phyloP scores from a whole-genome alignment of 1,140 invertebrate genomes.

The Trichonephila clavipes region DNA sequence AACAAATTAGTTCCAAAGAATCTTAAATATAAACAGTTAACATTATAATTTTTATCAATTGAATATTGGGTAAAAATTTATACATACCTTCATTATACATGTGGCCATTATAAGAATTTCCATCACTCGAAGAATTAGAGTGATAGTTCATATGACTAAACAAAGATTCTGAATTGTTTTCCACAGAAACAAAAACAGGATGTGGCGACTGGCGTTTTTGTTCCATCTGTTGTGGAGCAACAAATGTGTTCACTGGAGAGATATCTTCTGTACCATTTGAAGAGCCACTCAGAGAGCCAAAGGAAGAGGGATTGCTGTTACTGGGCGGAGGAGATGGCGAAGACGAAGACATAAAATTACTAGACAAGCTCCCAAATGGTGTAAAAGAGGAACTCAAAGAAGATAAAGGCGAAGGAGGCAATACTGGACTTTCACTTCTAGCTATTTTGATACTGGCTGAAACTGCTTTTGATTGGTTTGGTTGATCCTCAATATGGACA shows the following conservation, averaged over 20 bases:
- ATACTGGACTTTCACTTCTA: constrained; percentile 61
- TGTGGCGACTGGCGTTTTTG: constrained; percentile 54
- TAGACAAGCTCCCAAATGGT: constrained; percentile 74
- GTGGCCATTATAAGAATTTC: constrained; percentile 60
- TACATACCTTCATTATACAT: constrained; percentile 60
- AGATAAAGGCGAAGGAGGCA: constrained; percentile 68
- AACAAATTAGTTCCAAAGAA: too few species aligned
- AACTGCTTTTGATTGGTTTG: constrained; percentile 44
- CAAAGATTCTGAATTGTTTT: constrained; percentile 39
- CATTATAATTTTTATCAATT: not conserved
- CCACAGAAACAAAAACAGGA: constrained; percentile 36
- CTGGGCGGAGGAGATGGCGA: constrained; percentile 58
- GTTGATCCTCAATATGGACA: constrained; percentile 62
- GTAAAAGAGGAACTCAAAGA: constrained; percentile 72
- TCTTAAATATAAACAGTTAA: too few species aligned
- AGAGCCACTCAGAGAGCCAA: constrained; percentile 23
- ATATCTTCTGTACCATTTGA: constrained; percentile 32
- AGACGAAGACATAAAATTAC: constrained; percentile 69
- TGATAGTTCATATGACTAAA: constrained; percentile 70
- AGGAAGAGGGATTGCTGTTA: constrained; percentile 50
- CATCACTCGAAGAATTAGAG: constrained; percentile 4
- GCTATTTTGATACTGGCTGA: constrained; percentile 74
- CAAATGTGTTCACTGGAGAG: constrained; percentile 42
- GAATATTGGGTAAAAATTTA: not conserved
- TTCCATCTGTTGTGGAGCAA: constrained; percentile 11